phyloP scores from a whole-genome alignment of 1,140 invertebrate genomes.

The Scaptomyza graminum region DNA sequence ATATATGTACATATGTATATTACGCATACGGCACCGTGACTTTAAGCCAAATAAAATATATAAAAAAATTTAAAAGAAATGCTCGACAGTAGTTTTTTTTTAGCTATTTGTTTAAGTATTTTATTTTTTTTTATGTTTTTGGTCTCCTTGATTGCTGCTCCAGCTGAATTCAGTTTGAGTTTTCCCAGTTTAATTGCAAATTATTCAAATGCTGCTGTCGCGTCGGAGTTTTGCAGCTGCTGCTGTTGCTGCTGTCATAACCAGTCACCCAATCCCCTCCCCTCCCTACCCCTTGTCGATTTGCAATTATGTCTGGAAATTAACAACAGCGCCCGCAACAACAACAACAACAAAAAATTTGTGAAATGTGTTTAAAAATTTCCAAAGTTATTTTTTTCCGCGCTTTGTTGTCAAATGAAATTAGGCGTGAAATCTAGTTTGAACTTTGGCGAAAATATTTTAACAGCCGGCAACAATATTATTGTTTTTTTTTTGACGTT shows the following conservation, averaged over 20 bases:
- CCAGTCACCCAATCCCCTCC: slow-evolving; percentile 49
- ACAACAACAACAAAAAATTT: slow-evolving; percentile 45
- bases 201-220: slow-evolving; percentile 73
- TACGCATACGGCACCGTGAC: slow-evolving; percentile 67
- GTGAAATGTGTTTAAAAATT: slow-evolving; percentile 30
- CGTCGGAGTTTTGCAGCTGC: slow-evolving; percentile 33
- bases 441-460: slow-evolving; percentile 69
- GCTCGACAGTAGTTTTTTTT: slow-evolving; percentile 15
- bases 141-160: slow-evolving; percentile 27
- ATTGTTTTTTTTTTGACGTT: slow-evolving; percentile 1
- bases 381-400: slow-evolving; percentile 34
- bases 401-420: slow-evolving; percentile 69
- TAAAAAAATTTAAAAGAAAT: slow-evolving; percentile 31
- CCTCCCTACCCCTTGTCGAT: slow-evolving; percentile 26
- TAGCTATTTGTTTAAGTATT: too few species aligned
- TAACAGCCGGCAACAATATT: slow-evolving; percentile 15
- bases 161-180: slow-evolving; percentile 56
- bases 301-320: slow-evolving; percentile 76
- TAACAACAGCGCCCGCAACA: slow-evolving; percentile 62
- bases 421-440: slow-evolving; percentile 78
- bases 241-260: slow-evolving; percentile 67
- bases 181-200: slow-evolving; percentile 70
- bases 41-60: too few species aligned
- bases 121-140: slow-evolving; percentile 20
- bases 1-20: slow-evolving; percentile 46